Evolutionary conservation across 2,797 vertebrate genomes (phyloP), one percentile per base, ranked within the genome.

Genomic region (Peromyscus eremicus): DNA sequence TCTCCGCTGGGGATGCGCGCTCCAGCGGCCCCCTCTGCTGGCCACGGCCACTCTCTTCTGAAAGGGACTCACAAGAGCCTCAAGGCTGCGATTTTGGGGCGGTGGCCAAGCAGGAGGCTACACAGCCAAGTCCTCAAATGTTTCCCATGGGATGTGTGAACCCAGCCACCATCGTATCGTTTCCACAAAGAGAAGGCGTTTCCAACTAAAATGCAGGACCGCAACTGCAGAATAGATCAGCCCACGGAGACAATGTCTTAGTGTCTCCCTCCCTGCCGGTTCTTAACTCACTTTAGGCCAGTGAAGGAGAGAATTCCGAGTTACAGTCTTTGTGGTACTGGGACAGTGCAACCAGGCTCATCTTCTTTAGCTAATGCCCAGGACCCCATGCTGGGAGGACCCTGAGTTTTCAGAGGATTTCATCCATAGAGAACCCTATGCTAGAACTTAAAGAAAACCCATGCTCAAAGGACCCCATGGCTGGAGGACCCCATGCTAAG

Each of bases 11-110:
- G 1, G 12, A 37, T 80, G 4, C 1, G 79, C 64, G 40, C 77
- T 91, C 96, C 19, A 40, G 40, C 0, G 84, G 96, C 96, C 49
- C 97, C 97, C 97, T 95, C 97, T 98, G 76, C 93, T 97, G 97
- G 97, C 89, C 62, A 1, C 4, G 1, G 34, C 23, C 13, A 0
- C 13, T 46, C 49, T 46, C 43, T 25, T 40, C 77, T 0, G 6
- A 23, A 77, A 79, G 23, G 62, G 23, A 68, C 1, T 27, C 13
- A 0, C 0, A 32, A 1, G 0, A 43, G 34, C 46, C 17, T 14
- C 23, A 11, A 11, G 7, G 52, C 64, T 60, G 43, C 16, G 12
- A 46, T 37, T 46, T 34, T 2, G 17, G 13, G 29, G 73, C 10
- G 55, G 37, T 49, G 57, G 32, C 55, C 88, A 49, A 25, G 57